These are phyloP conservation scores for Forbesichthys agassizii DNA, from an alignment of 2,113 vertebrate genomes.

Conservation along the genomic window DNA sequence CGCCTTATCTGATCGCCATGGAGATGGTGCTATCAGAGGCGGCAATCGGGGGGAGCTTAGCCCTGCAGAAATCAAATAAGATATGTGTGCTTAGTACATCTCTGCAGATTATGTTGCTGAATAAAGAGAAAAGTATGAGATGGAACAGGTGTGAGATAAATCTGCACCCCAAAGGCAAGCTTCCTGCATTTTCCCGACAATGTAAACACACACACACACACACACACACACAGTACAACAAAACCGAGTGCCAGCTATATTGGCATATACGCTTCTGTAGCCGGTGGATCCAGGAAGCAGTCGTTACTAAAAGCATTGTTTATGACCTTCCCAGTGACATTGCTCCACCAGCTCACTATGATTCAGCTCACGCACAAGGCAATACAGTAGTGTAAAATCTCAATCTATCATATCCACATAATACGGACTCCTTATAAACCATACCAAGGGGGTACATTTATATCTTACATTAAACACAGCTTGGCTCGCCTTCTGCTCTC, in stretches of 20 bases:
- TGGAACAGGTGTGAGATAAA: conserved; percentile 61
- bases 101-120: conserved; percentile 61
- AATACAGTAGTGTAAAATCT: conserved; percentile 50
- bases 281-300: conserved; percentile 1
- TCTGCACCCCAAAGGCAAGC: conserved; percentile 48
- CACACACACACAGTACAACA: conserved; percentile 2
- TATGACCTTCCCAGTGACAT: conserved; percentile 65
- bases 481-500: conserved; percentile 29
- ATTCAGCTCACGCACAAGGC: conserved; percentile 23
- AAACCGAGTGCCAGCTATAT: too few relatives aligned
- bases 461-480: conserved; percentile 64
- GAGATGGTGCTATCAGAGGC: conserved; percentile 61
- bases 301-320: conserved; percentile 54
- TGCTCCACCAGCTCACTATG: conserved; percentile 4
- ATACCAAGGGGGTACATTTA: conserved; percentile 54
- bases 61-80: conserved; percentile 67
- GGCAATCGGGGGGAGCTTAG: conserved; percentile 46
- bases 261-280: background rate
- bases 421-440: conserved; percentile 58
- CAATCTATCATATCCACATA: conserved; percentile 44
- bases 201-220: background rate
- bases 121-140: conserved; percentile 53
- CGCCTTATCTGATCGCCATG: conserved; percentile 59
- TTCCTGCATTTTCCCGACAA: conserved; percentile 34
- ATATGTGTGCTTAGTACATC: conserved; percentile 60